A percentile compares a stretch with the other conserved stretches of the same genome.
Evolutionary conservation across 2,888 invertebrate species (phyloP).

Genomic region (Lepidocyrtinus sp.): DNA sequence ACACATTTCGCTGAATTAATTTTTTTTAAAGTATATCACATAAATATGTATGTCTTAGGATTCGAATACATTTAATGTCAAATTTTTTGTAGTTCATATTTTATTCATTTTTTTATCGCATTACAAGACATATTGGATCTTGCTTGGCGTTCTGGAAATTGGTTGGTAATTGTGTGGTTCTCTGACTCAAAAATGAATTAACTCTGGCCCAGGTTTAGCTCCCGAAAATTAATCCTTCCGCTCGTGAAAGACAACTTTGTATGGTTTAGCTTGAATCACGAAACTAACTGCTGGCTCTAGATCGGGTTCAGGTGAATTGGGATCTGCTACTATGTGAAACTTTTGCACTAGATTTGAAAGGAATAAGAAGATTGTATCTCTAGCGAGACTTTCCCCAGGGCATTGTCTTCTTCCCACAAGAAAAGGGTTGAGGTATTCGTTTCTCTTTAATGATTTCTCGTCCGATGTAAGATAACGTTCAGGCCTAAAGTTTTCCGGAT

Average conservation of each 20-base stretch:
- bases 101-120: neutral
- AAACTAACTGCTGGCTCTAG: constrained; percentile 29
- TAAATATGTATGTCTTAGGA: neutral
- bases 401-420: constrained; percentile 23
- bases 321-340: constrained; percentile 23
- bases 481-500: constrained; percentile 31
- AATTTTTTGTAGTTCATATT: neutral
- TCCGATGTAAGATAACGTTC: constrained; percentile 27
- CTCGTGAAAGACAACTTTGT: constrained; percentile 4
- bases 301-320: constrained; percentile 3
- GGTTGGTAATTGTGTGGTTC: neutral
- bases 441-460: constrained; percentile 18
- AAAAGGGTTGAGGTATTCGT: constrained; percentile 33
- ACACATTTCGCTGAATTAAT: neutral
- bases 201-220: neutral
- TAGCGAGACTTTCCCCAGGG: constrained; percentile 27
- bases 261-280: neutral
- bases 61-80: neutral
- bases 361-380: constrained; percentile 14
- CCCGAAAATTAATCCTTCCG: neutral
- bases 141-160: neutral
- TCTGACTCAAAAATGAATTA: neutral
- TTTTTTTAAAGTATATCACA: neutral
- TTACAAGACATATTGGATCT: neutral
- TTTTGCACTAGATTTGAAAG: constrained; percentile 35